Percentiles rank a stretch among this genome's conserved stretches.
Evolutionary conservation across 1,140 invertebrate species (phyloP).

Genomic region (Bicyclus anynana): DNA sequence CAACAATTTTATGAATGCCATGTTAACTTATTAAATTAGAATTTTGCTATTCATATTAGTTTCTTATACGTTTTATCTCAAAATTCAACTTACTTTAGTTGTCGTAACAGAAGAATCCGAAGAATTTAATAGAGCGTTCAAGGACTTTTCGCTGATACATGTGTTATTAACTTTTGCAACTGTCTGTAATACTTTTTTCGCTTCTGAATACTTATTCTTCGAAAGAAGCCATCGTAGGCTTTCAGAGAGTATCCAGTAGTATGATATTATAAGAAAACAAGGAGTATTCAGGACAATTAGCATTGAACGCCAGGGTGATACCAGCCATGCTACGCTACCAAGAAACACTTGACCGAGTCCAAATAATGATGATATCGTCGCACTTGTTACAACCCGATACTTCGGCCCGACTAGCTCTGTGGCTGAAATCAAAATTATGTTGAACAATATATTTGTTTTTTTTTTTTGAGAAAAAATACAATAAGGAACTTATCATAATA

Average conservation of each 20-base stretch:
- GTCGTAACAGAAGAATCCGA: neutral
- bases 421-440: neutral
- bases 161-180: conserved; percentile 82
- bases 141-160: conserved; percentile 72
- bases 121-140: conserved; percentile 49
- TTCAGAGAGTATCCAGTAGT: conserved; percentile 80
- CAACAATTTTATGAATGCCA: too few relatives aligned
- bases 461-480: too few relatives aligned
- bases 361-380: conserved; percentile 82
- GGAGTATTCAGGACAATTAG: conserved; percentile 82
- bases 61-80: too few relatives aligned
- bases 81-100: too few relatives aligned
- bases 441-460: too few relatives aligned
- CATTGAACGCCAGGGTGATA: conserved; percentile 83
- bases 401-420: conserved; percentile 84
- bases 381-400: conserved; percentile 83
- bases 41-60: too few relatives aligned
- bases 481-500: too few relatives aligned
- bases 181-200: conserved; percentile 77
- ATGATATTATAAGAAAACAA: conserved; percentile 79
- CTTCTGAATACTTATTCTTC: conserved; percentile 81
- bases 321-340: conserved; percentile 82
- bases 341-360: conserved; percentile 81
- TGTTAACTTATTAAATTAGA: too few relatives aligned
- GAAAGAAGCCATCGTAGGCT: conserved; percentile 85